Conservation (phyloP, 2,888 invertebrate genomes). For the Mythimna albipuncta region DNA sequence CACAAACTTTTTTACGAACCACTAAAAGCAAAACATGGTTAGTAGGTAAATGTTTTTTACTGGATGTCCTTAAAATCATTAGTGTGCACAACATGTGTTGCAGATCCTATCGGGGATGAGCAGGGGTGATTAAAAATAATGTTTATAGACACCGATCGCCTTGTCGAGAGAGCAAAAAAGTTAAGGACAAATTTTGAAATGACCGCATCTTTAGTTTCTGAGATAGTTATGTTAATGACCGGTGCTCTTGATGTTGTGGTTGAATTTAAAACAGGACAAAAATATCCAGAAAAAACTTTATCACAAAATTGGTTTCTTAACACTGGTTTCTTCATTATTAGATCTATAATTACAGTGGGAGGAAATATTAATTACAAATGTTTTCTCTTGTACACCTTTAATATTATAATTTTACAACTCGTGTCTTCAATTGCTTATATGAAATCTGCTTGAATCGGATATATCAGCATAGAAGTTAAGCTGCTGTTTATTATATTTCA, state of each 20-base stretch:
- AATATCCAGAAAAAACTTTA: neutral
- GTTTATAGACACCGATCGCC: constrained; percentile 75
- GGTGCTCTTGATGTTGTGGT: constrained; percentile 29
- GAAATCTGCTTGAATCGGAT: no score
- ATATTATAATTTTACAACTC: no score
- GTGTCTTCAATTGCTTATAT: no score
- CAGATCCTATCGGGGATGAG: constrained; percentile 80
- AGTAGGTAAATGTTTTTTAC: constrained; percentile 69
- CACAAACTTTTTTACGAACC: constrained; percentile 42
- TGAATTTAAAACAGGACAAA: neutral
- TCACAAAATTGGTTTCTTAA: no score
- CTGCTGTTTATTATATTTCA: neutral
- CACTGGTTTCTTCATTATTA: neutral
- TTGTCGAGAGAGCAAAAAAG: constrained; percentile 72
- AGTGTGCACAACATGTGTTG: constrained; percentile 85
- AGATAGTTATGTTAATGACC: constrained; percentile 52
- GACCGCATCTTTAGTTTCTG: constrained; percentile 69
- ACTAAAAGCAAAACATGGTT: constrained; percentile 48
- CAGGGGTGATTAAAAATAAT: constrained; percentile 79
- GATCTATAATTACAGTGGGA: no score
- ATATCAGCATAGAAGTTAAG: no score
- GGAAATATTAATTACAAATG: no score
- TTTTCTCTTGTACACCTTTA: no score
- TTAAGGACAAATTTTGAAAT: constrained; percentile 70
- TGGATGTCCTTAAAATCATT: constrained; percentile 80